Conservation (phyloP, 1,140 invertebrate species). For the Solenopsis invicta region DNA sequence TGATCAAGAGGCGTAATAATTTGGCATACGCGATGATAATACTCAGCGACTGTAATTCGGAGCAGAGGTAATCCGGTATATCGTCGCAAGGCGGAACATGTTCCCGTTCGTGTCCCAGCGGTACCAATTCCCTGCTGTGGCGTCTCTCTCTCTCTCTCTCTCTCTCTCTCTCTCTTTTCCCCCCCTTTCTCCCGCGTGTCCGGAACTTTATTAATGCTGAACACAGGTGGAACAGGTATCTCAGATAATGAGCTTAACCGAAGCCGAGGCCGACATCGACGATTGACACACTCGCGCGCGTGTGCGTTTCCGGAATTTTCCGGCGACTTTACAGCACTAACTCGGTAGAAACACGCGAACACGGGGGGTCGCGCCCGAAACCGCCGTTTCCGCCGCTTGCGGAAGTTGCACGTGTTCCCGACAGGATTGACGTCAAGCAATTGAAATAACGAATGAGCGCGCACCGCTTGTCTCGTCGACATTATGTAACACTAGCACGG, state of each 20-base stretch:
- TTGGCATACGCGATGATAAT: neutral
- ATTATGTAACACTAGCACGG: constrained; percentile 55
- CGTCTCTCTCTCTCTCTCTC: neutral
- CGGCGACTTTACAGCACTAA: neutral
- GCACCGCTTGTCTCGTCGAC: constrained; percentile 21
- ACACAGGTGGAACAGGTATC: neutral
- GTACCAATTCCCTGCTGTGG: constrained; percentile 33
- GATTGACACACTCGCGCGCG: constrained; percentile 6
- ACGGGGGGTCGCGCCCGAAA: constrained; percentile 16
- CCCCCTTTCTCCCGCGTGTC: neutral
- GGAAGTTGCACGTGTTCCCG: constrained; percentile 74
- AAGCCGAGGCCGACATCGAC: constrained; percentile 2
- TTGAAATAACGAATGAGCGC: constrained; percentile 74
- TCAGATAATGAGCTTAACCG: constrained; percentile 36
- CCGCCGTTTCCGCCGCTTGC: constrained; percentile 62
- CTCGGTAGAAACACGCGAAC: constrained; percentile 41
- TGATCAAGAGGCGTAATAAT: constrained; percentile 19
- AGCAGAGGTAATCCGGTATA: constrained; percentile 42
- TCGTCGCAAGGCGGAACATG: constrained; percentile 39
- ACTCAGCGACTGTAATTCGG: constrained; percentile 4
- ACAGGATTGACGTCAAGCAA: constrained; percentile 74
- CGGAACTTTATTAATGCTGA: constrained; percentile 47
- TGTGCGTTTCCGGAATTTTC: constrained; percentile 38
- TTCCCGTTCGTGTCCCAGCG: constrained; percentile 17
- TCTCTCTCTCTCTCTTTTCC: neutral